These are phyloP conservation scores for Mustela lutreola DNA, from an alignment of 2,113 vertebrate species.

Conservation along the genomic window DNA sequence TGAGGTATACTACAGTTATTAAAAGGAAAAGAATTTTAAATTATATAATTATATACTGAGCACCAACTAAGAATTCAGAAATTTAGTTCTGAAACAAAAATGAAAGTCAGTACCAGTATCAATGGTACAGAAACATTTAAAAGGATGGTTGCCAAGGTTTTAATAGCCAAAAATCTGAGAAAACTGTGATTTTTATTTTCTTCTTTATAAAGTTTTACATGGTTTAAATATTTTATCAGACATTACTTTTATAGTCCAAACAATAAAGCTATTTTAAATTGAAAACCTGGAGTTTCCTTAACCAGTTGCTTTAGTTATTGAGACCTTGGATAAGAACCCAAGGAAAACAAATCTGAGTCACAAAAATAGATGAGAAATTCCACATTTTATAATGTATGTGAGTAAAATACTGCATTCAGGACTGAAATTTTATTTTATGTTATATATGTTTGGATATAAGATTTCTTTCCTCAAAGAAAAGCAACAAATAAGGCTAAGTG, in stretches of 20 bases:
- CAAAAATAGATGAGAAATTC: background rate
- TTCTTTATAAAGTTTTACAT: slow-evolving; percentile 42
- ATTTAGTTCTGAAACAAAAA: slow-evolving; percentile 34
- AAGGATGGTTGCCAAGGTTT: slow-evolving; percentile 31
- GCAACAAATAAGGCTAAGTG: background rate
- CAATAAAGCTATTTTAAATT: slow-evolving; percentile 18
- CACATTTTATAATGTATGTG: slow-evolving; percentile 26
- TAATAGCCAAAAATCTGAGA: background rate
- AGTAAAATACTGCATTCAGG: slow-evolving; percentile 37
- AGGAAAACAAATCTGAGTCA: background rate
- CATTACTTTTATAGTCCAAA: slow-evolving; percentile 27
- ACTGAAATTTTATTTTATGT: slow-evolving; percentile 19
- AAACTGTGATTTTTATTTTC: slow-evolving; percentile 53
- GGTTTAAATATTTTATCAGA: slow-evolving; percentile 22
- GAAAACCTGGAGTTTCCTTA: slow-evolving; percentile 43
- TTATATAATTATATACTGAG: background rate
- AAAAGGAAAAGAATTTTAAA: background rate
- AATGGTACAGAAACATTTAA: background rate
- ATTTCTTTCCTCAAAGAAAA: slow-evolving; percentile 1
- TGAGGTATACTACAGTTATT: background rate
- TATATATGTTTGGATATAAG: background rate
- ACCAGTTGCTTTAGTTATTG: background rate
- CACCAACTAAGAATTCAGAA: slow-evolving; percentile 26
- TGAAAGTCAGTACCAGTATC: background rate
- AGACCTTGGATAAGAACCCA: background rate